Percentiles rank a stretch among this genome's conserved stretches.
phyloP scores from a whole-genome alignment of 2,113 vertebrate genomes.

The Struthidea cinerea region DNA sequence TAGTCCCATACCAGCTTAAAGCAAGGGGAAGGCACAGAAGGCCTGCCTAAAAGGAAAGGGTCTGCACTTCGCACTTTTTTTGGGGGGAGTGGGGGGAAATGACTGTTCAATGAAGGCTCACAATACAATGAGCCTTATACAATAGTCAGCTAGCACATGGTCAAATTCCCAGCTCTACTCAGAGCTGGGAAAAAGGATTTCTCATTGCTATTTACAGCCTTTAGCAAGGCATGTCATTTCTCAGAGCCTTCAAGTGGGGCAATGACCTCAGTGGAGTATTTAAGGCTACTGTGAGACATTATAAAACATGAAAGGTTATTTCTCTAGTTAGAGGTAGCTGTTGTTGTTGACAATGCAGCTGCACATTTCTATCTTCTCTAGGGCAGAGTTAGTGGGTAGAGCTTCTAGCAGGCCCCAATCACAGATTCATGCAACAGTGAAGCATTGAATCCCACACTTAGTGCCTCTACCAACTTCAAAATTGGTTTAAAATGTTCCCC shows the following conservation, averaged over 20 bases:
- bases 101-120: neutral
- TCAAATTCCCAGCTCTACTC: neutral
- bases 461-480: neutral
- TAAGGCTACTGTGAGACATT: neutral
- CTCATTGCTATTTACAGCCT: neutral
- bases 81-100: accelerated
- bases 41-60: neutral
- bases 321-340: neutral
- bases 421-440: neutral
- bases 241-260: neutral
- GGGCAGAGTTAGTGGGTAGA: neutral
- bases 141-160: neutral
- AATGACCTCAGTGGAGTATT: neutral
- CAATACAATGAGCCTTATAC: too few species aligned
- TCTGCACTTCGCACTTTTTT: neutral
- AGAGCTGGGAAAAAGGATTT: neutral
- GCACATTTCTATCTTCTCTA: neutral
- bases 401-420: neutral
- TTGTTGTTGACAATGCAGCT: neutral
- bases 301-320: neutral
- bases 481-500: neutral
- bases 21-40: neutral
- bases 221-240: neutral
- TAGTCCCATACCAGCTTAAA: neutral
- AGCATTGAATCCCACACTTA: neutral